Evolutionary conservation across 2,113 vertebrate species (phyloP).

Genomic region (Peromyscus californicus): DNA sequence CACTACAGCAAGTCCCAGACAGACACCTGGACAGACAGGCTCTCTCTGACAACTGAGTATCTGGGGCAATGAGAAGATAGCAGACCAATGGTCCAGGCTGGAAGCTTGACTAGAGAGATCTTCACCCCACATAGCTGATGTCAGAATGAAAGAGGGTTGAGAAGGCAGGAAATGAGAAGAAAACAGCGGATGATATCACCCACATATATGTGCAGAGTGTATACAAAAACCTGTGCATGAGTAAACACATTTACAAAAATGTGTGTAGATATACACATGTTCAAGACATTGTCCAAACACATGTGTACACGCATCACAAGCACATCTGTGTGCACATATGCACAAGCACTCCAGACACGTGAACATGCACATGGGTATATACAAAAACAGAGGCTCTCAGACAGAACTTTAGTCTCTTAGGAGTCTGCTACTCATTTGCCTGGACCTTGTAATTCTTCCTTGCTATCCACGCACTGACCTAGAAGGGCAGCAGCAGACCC

Average conservation of each 20-base stretch:
- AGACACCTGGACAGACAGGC: neutral
- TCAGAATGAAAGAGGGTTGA: neutral
- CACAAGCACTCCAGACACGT: no score
- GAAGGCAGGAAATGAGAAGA: neutral
- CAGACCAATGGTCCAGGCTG: neutral
- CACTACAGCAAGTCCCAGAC: neutral
- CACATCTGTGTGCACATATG: neutral
- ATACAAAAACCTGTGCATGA: neutral
- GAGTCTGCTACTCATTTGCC: neutral
- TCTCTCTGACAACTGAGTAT: neutral
- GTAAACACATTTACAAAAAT: neutral
- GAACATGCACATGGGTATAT: neutral
- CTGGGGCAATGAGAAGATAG: accelerated
- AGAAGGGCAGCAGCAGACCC: neutral
- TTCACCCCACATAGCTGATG: neutral
- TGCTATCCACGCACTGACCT: neutral
- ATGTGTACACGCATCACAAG: neutral
- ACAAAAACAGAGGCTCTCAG: neutral
- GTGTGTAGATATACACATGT: neutral
- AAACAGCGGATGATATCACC: neutral
- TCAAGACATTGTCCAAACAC: neutral
- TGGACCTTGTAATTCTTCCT: no score
- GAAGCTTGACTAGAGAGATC: neutral
- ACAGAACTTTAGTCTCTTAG: neutral
- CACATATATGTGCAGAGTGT: neutral